Conservation (phyloP, 1,140 invertebrate species). For the Brachionus sp. region DNA sequence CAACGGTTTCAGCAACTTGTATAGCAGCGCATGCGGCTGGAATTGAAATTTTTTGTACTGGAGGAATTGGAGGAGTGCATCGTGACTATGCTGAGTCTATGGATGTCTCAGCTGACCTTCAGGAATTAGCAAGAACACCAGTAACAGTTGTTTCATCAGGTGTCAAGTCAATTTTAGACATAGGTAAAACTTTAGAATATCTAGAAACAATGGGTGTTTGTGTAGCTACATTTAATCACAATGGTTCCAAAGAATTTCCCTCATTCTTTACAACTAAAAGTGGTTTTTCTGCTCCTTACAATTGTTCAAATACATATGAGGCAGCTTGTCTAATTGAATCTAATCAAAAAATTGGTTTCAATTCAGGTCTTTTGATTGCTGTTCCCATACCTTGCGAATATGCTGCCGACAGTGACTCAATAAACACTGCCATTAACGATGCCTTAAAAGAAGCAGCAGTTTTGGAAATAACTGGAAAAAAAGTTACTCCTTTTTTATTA, state of each 20-base stretch:
- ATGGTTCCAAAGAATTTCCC: conserved; percentile 47
- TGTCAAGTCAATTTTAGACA: conserved; percentile 94
- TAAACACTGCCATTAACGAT: conserved; percentile 69
- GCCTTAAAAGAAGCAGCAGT: conserved; percentile 69
- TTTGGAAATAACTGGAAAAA: conserved; percentile 72
- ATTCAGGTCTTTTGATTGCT: conserved; percentile 79
- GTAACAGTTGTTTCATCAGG: conserved; percentile 89
- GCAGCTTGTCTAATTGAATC: conserved; percentile 13
- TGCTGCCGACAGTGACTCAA: conserved; percentile 62
- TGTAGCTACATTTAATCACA: conserved; percentile 66
- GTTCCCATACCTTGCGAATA: conserved; percentile 77
- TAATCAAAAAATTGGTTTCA: conserved; percentile 62
- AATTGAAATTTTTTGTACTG: conserved; percentile 90
- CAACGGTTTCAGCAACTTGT: conserved; percentile 92
- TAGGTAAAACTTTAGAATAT: conserved; percentile 86
- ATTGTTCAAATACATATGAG: not conserved
- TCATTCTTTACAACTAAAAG: conserved; percentile 43
- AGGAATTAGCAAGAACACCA: conserved; percentile 78
- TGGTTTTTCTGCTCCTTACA: conserved; percentile 36
- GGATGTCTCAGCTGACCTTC: conserved; percentile 91
- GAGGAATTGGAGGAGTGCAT: conserved; percentile 88
- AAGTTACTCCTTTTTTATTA: conserved; percentile 86
- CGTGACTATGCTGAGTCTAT: conserved; percentile 65
- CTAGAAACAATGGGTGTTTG: conserved; percentile 91
- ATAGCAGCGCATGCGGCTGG: conserved; percentile 72